Conservation (phyloP, 2,888 invertebrate species). For the Yponomeuta cagnagella region DNA sequence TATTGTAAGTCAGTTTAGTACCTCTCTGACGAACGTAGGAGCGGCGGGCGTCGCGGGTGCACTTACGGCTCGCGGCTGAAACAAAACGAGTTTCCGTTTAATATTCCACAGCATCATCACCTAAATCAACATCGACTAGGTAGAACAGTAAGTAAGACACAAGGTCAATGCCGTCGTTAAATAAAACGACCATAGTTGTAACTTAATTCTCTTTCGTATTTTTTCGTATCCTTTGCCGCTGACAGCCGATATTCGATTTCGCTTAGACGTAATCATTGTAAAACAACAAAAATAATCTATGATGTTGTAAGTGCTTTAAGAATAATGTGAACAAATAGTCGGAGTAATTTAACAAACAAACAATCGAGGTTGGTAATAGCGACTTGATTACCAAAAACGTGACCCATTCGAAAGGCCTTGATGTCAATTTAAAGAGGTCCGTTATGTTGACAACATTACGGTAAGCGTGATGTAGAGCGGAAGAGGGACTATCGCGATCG, state of each 20-base stretch:
- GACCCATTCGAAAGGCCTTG: background rate
- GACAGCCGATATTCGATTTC: conserved; percentile 36
- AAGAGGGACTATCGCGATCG: background rate
- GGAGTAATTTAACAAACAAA: background rate
- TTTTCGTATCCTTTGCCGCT: conserved; percentile 31
- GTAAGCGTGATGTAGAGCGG: background rate
- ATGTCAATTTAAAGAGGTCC: background rate
- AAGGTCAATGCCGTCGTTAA: conserved; percentile 46
- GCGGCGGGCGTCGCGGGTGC: conserved; percentile 66
- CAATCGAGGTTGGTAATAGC: background rate
- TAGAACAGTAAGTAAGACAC: conserved; percentile 17
- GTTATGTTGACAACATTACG: background rate
- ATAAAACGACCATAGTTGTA: conserved; percentile 48
- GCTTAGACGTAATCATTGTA: conserved; percentile 28
- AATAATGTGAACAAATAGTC: background rate
- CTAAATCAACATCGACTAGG: background rate
- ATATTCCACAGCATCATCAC: background rate
- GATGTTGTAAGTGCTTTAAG: background rate
- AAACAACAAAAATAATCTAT: conserved; percentile 1
- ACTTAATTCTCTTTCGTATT: conserved; percentile 46
- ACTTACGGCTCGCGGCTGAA: conserved; percentile 69
- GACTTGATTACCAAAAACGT: background rate
- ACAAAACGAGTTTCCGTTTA: conserved; percentile 31
- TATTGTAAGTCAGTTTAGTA: conserved; percentile 22
- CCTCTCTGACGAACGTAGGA: conserved; percentile 51